Evolutionary conservation across 92 coral and sea anemone genomes (phyloP), one percentile per base, ranked within the genome.

Genomic region (Palythoa grandiflora): DNA sequence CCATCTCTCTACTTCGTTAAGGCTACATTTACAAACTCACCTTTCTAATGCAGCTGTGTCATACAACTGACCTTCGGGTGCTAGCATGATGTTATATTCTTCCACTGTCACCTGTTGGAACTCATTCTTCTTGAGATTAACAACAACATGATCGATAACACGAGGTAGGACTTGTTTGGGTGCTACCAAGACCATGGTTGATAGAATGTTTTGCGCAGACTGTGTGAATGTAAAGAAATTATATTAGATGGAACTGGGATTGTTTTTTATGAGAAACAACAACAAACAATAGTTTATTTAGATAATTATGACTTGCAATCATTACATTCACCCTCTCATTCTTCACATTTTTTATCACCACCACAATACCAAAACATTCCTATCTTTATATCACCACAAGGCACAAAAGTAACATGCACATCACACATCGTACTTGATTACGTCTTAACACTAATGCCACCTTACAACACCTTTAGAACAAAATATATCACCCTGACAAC

Each of bases 41-140:
- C 94, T 92, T 89, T 97, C 89, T 66, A 93, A 70, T 39, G 88
- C 91, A 57, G 83, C 89, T 52, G 65, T 93, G 93, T 93, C 88
- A 76, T 89, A 95, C 19, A 97, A 61, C 83, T 92, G 86, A 5
- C 96, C 99, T 73, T 92, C 97, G 20, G 98, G 94, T 28, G 98
- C 93, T 14, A 86, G 74, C 95, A 97, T 89, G 85, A 97, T 92
- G 47, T 89, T 94, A 70, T 78, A 90, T 83, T 97, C 98, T 51
- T 97, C 98, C 16, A 78, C 63, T 3, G 96, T 97, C 60, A 97
- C 97, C 65, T 89, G 95, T 21, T 38, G 59, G 73, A 83, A 97
- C 77, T 80, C 89, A 19, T 71, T 66, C 77, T 92, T 94, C 1
- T 68, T 48, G 7, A 97, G 85, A 70, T 85, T 38, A 13, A 80